These are phyloP conservation scores for Unio delphinus DNA, from an alignment of 2,888 invertebrate genomes.

Conservation along the genomic window DNA sequence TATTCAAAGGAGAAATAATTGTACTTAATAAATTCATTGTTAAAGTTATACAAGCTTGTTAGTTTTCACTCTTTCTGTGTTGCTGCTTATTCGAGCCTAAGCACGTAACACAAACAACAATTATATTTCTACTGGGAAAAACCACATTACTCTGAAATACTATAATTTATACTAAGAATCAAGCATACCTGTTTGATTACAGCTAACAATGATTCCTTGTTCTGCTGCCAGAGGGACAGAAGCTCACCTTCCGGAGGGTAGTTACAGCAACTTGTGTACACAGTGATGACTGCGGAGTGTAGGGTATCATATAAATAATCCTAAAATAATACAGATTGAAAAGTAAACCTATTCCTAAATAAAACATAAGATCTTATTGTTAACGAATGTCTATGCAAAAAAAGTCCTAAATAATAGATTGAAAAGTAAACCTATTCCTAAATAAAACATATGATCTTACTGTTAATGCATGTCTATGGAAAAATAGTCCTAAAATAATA, in stretches of 20 bases:
- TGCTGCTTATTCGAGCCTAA: no score
- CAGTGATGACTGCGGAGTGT: conserved; percentile 47
- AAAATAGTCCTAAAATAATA: conserved; percentile 47
- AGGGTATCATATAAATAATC: conserved; percentile 44
- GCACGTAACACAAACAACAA: background rate
- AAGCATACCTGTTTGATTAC: conserved; percentile 51
- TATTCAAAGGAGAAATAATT: no score
- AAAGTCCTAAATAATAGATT: background rate
- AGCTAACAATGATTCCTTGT: conserved; percentile 46
- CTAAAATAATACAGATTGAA: conserved; percentile 28
- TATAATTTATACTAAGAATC: background rate
- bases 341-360: no score
- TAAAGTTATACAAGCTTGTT: no score
- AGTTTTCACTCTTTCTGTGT: no score
- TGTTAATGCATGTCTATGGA: background rate
- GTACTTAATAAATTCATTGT: no score
- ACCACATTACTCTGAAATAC: background rate
- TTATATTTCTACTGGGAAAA: no score
- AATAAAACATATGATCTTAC: no score
- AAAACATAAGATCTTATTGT: background rate
- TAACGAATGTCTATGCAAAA: no score
- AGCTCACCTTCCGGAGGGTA: conserved; percentile 45
- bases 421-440: background rate
- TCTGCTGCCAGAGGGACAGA: conserved; percentile 46
- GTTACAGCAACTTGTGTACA: conserved; percentile 59